phyloP scores from a whole-genome alignment of 2,113 vertebrate species.

The Leucoraja erinaceus region DNA sequence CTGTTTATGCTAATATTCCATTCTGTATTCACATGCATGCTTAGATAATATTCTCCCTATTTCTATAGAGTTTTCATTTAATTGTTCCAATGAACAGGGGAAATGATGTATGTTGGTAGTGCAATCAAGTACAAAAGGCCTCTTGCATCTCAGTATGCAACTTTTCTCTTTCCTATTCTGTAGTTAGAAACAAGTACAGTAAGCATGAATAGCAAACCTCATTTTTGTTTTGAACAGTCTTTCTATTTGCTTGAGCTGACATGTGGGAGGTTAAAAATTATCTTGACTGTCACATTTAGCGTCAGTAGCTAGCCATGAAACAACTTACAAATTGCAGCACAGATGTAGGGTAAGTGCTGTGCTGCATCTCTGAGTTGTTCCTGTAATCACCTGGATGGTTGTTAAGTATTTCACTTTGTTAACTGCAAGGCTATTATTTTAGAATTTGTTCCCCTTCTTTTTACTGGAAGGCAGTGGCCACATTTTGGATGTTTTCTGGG shows the following conservation, averaged over 20 bases:
- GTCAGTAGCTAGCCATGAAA: background rate
- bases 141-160: background rate
- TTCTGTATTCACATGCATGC: background rate
- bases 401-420: background rate
- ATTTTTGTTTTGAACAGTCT: background rate
- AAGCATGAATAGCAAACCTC: background rate
- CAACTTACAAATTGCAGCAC: background rate
- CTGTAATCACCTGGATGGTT: background rate
- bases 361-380: too few relatives aligned
- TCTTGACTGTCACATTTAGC: background rate
- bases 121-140: background rate
- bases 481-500: background rate
- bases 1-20: background rate
- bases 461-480: background rate
- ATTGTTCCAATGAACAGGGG: background rate
- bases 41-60: background rate
- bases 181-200: background rate
- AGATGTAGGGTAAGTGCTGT: background rate
- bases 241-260: background rate
- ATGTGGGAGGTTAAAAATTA: background rate
- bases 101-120: background rate
- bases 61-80: background rate
- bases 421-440: background rate
- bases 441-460: background rate
- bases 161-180: background rate